Base-by-base conservation (phyloP, 2,888 invertebrate species). In the Pollenia labialis region DNA sequence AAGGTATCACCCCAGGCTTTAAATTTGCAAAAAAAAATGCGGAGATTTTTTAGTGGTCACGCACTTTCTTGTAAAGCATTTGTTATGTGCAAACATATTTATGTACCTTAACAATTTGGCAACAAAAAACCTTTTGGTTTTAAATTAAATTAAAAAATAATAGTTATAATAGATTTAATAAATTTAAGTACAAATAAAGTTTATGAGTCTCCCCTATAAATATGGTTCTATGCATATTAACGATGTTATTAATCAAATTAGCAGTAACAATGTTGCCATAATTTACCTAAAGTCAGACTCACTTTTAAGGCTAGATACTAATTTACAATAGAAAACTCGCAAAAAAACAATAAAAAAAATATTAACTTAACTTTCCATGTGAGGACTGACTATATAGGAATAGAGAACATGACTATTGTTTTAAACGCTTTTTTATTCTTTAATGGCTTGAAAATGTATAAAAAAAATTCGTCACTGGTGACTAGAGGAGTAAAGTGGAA, bases 221-320 rank as follows among this genome's bases (percentile, higher is more conserved):
- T 50, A 74, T 66, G 71, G 56, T 32, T 10, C 23, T n/a, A 32
- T 66, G 77, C 64, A 77, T 72, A 79, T 66, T 10, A 79, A 79
- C 18, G 60, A 79, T 23, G 9, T 68, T 40, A 79, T 79, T 84
- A 84, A 79, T 50, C 7, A 64, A 66, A 84, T 72, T 69, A 69
- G 44, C 68, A 82, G 14, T 75, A 75, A 75, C 46, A 44, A 40
- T 75, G 50, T 68, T 50, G 50, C 75, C 60, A 81, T 75, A 60
- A 23, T 14, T 68, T 14, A 14, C 2, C 40, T 52, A 52, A 16
- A 14, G 42, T 14, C 56, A 68, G 10, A 18, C 4, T 62, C 44
- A 52, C 52, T 52, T 42, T 79, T 75, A 75, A 64, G 42, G 52
- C n/a, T 32, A 52, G n/a, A 23, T 16, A 42, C 14, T 48, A 66